These are phyloP conservation scores for Datnioides undecimradiatus DNA, from an alignment of 2,113 vertebrate genomes.

Conservation along the genomic window DNA sequence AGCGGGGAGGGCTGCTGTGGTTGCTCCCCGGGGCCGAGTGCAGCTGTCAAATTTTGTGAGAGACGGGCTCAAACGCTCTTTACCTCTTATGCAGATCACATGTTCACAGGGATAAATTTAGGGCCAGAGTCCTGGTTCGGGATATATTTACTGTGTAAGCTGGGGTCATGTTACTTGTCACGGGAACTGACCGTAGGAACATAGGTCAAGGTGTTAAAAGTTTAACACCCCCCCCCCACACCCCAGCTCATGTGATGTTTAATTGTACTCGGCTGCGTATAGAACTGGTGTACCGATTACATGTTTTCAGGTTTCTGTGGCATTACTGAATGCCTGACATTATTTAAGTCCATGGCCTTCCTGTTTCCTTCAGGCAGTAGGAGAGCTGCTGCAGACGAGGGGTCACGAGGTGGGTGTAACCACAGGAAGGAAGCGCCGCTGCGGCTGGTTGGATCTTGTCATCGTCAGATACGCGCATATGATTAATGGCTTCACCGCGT, in stretches of 20 bases:
- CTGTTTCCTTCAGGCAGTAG: conserved; percentile 85
- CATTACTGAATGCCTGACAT: background rate
- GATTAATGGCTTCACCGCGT: conserved; percentile 99
- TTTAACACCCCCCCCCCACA: background rate
- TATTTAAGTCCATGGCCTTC: background rate
- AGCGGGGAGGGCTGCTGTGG: background rate
- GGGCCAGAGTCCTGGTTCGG: conserved; percentile 68
- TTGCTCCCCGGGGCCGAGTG: conserved; percentile 42
- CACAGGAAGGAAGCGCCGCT: conserved; percentile 95
- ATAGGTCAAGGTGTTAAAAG: conserved; percentile 61
- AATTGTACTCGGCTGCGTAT: conserved; percentile 31
- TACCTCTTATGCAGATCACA: conserved; percentile 73
- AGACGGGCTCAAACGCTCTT: conserved; percentile 64
- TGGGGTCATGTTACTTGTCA: conserved; percentile 71
- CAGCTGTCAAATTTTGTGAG: conserved; percentile 78
- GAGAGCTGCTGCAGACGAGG: conserved; percentile 93
- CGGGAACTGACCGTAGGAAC: conserved; percentile 38
- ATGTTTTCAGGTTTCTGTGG: background rate
- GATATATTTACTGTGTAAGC: conserved; percentile 72
- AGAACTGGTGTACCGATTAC: background rate
- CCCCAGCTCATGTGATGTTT: conserved; percentile 11
- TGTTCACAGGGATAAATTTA: conserved; percentile 81
- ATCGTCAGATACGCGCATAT: conserved; percentile 96
- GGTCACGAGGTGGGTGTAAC: conserved; percentile 97
- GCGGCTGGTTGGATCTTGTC: conserved; percentile 97